Base-by-base conservation (phyloP, 1,140 invertebrate genomes). In the Sitodiplosis mosellana region DNA sequence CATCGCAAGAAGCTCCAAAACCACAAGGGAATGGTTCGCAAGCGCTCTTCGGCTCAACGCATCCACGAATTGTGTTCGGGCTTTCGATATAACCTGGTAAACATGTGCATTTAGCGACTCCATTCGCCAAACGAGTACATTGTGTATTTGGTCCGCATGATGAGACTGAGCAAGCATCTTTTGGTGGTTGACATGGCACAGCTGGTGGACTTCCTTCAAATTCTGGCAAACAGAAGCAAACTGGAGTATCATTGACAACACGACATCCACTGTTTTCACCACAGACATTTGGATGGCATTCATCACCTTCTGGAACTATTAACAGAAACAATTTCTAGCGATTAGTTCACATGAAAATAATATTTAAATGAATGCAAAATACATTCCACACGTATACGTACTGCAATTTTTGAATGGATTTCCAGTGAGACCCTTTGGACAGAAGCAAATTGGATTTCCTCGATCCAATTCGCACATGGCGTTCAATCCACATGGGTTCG, bases 351-450 rank as follows among this genome's bases (percentile, higher is more conserved):
- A 12, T 41, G 12, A 49, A 22, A 20, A 20, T 20, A 12, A 43
- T 48, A 21, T 2, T 45, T 21, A 43, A 22, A 46, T 33, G 7
- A 42, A 6, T 20, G 15, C 34, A 42, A 47, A 46, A 42, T 46
- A 40, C 49, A 27, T 38, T 48, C 27, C 17, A 17, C 18, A 22
- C 20, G 41, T 48, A 54, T 59, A 87, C 83, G 74, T 77, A 90
- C 86, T 87, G 71, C 87, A 91, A 67, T 81, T 84, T 51, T 83
- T 77, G 58, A 90, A 91, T 12, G 88, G 88, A 74, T 90, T 89
- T 65, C 88, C 87, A 11, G 87, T 91, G 47, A 84, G 69, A 53
- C 86, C 85, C 60, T 86, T 85, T 0, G 86, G 86, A 62, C 88
- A 93, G 64, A 77, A 87, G 57, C 88, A 90, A 52, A 91, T 84